These are phyloP conservation scores for Thermophis baileyi DNA, from an alignment of 2,113 vertebrate genomes.

Conservation along the genomic window DNA sequence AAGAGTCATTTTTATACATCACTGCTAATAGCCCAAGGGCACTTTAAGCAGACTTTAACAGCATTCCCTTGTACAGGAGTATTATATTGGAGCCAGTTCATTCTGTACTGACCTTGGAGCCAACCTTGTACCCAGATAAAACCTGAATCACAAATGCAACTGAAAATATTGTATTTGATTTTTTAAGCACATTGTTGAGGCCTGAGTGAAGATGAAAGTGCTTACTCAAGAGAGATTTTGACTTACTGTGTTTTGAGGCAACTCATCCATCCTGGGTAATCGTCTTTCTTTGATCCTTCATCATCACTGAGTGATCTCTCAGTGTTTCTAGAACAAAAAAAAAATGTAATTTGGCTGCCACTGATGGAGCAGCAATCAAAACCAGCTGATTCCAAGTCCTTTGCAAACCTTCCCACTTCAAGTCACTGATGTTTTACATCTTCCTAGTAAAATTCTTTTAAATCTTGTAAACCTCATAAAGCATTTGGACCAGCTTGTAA, in stretches of 20 bases:
- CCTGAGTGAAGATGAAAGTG: background rate
- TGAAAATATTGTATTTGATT: background rate
- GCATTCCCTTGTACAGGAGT: background rate
- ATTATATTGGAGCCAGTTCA: background rate
- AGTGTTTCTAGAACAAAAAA: constrained; percentile 37
- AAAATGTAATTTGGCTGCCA: constrained; percentile 45
- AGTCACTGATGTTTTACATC: constrained; percentile 67
- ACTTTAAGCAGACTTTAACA: background rate
- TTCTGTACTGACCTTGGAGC: background rate
- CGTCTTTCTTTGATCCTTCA: constrained; percentile 32
- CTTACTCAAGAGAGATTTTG: constrained; percentile 5
- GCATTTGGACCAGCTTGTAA: constrained; percentile 64
- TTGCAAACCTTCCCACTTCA: constrained; percentile 66
- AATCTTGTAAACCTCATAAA: constrained; percentile 65
- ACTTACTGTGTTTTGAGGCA: background rate
- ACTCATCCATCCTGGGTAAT: background rate
- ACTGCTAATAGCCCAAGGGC: background rate
- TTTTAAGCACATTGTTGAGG: background rate
- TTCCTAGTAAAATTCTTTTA: constrained; percentile 63
- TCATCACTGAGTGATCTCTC: constrained; percentile 42
- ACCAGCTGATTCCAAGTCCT: constrained; percentile 61
- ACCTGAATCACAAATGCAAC: background rate
- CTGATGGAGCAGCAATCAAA: constrained; percentile 62
- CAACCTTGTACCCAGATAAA: background rate
- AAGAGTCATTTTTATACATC: background rate